Evolutionary conservation across 2,113 vertebrate genomes (phyloP).

Genomic region (Apodemus sylvaticus): DNA sequence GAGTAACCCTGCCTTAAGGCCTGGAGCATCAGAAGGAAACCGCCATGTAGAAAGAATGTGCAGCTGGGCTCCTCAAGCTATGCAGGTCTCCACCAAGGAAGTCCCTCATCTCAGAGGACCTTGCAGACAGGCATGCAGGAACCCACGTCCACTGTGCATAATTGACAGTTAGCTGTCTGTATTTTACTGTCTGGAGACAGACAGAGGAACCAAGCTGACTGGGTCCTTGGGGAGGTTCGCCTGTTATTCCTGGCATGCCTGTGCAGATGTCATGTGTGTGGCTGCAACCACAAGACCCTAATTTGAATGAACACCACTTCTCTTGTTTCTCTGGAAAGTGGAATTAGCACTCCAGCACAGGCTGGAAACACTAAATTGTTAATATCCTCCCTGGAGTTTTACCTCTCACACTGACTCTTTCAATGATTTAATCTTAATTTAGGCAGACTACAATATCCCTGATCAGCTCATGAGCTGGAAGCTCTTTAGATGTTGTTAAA

Average conservation of each 20-base stretch:
- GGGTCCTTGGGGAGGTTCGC: not conserved
- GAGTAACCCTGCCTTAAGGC: not conserved
- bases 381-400: conserved; percentile 43
- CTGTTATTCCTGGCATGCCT: not conserved
- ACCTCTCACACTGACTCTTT: not conserved
- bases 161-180: not conserved
- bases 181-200: conserved; percentile 5
- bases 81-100: not conserved
- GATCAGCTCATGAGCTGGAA: not conserved
- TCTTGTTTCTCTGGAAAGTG: conserved; percentile 1
- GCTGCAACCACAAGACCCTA: not conserved
- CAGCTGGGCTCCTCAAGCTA: not conserved
- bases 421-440: conserved; percentile 49
- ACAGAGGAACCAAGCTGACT: not conserved
- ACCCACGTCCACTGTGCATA: not conserved
- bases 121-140: not conserved
- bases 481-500: not conserved
- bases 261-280: no score
- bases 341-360: conserved; percentile 24
- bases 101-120: not conserved
- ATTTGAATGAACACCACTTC: not conserved
- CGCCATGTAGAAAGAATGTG: not conserved
- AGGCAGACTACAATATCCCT: conserved; percentile 28
- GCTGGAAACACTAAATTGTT: conserved; percentile 45
- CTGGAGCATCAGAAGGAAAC: not conserved